A percentile compares a stretch with the other conserved stretches of the same genome.
Evolutionary conservation across 2,888 invertebrate species (phyloP).

Genomic region (Halocaridina rubra): DNA sequence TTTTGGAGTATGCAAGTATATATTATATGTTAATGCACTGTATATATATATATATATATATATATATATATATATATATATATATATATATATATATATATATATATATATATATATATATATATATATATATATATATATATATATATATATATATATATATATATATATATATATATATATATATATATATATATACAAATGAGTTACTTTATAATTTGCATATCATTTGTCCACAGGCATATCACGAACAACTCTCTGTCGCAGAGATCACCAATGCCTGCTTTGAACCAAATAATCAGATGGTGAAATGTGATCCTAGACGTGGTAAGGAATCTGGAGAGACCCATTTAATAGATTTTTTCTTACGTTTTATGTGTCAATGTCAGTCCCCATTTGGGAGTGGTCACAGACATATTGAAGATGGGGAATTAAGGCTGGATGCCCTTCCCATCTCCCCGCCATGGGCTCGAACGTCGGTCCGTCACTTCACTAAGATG

Average conservation of each 20-base stretch:
- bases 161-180: background rate
- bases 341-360: too few species aligned
- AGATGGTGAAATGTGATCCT: conserved; percentile 94
- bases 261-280: conserved; percentile 69
- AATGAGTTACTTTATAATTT: conserved; percentile 49
- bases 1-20: too few species aligned
- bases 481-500: too few species aligned
- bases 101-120: background rate
- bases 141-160: background rate
- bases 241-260: conserved; percentile 61
- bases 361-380: too few species aligned
- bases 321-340: conserved; percentile 76
- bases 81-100: background rate
- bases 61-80: too few species aligned
- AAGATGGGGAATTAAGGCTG: too few species aligned
- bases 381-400: too few species aligned
- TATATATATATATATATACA: conserved; percentile 26
- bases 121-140: background rate
- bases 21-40: too few species aligned
- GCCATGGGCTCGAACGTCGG: too few species aligned
- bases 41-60: too few species aligned
- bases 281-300: conserved; percentile 79
- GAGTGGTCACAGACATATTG: too few species aligned
- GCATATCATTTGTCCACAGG: conserved; percentile 17
- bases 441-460: too few species aligned